Base-by-base conservation (phyloP, 2,888 invertebrate species). In the Erannis defoliaria region DNA sequence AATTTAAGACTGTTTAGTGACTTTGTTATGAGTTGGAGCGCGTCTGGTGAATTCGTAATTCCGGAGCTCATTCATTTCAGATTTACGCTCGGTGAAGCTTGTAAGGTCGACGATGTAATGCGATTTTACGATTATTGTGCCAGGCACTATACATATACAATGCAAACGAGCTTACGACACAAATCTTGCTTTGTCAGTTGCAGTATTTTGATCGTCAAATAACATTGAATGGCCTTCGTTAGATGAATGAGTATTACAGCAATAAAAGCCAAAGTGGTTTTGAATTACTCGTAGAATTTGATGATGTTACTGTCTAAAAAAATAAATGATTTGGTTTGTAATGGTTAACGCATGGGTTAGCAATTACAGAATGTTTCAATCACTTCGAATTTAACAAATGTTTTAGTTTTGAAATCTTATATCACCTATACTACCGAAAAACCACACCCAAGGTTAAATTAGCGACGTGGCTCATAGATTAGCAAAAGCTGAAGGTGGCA, bases 1-100 rank as follows among this genome's bases (percentile, higher is more conserved):
- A 89, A 91, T 90, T 91, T 86, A 82, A 84, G 85, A 83, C 82
- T 85, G 84, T 86, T 87, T 85, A 86, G 83, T 82, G 85, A 86
- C 85, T 86, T 86, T 81, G 82, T 84, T 85, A 84, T 82, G 85
- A 86, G 83, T 78, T 77, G 76, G 77, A 75, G 72, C 77, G 80
- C 80, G 78, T 77, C 81, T 80, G 77, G 74, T 81, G 82, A 82
- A 84, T 85, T 75, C 72, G 68, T 82, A 78, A 85, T 79, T 70
- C 73, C 69, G 67, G 66, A 66, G 67, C 69, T 81, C 78, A 78
- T 84, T 82, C 75, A 77, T 81, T 81, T 73, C 74, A 77, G 80
- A 83, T 84, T 85, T 82, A 78, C 76, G 74, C 75, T 73, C 64
- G 62, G 67, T 79, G 72, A 74, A 71, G 71, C 67, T 71, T 73